Conservation (phyloP, 2,888 invertebrate species). For the Tetanocera ferruginea region DNA sequence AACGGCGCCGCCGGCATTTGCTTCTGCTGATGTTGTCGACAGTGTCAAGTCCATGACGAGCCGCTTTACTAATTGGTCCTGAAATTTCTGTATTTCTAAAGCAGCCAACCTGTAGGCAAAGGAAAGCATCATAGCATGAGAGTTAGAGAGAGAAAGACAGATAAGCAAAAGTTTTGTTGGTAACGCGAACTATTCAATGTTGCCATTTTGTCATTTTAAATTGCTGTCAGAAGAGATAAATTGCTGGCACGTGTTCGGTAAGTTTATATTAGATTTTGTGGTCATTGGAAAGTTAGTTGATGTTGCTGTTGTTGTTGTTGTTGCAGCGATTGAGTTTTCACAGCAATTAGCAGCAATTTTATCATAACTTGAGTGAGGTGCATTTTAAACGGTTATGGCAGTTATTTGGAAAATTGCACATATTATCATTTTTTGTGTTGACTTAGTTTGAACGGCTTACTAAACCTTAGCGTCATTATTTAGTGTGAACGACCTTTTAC, state of each 20-base stretch:
- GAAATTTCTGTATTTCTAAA: slow-evolving; percentile 74
- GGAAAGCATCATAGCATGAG: neutral
- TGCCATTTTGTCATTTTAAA: too few relatives aligned
- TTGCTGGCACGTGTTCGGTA: too few relatives aligned
- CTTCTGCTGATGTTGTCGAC: slow-evolving; percentile 59
- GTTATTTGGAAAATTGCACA: neutral
- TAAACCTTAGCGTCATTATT: too few relatives aligned
- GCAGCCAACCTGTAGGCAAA: slow-evolving; percentile 56
- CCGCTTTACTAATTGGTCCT: slow-evolving; percentile 81
- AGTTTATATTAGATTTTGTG: too few relatives aligned
- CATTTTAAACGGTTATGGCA: neutral
- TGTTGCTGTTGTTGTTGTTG: neutral
- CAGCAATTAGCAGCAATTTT: neutral
- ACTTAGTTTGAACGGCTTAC: too few relatives aligned
- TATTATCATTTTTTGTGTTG: neutral
- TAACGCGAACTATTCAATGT: too few relatives aligned
- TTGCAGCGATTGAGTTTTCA: neutral
- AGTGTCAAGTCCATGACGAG: slow-evolving; percentile 77
- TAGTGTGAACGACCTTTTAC: too few relatives aligned
- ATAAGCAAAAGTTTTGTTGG: neutral
- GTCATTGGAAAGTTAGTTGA: neutral
- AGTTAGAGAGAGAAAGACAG: neutral
- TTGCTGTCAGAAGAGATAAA: too few relatives aligned
- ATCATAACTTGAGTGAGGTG: neutral
- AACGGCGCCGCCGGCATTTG: neutral